Evolutionary conservation across 2,888 invertebrate genomes (phyloP), one percentile per base, ranked within the genome.

Genomic region (Mythimna ferrago): DNA sequence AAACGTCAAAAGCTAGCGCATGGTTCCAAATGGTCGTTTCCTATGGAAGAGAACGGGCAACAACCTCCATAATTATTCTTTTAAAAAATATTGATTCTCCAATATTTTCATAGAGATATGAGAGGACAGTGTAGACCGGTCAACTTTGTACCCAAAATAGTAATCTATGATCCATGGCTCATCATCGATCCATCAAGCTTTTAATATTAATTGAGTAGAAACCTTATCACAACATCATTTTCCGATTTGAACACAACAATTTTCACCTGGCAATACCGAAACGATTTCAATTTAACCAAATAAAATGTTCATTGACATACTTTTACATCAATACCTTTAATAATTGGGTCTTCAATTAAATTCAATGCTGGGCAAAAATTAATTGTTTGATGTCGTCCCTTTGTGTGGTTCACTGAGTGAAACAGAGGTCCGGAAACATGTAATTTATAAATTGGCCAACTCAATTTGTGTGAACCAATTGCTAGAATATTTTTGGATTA

Each of bases 371-470:
- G 66, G 32, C n/a, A 71, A 74, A 81, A 79, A 72, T 66, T 76
- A 71, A 74, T 73, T 76, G 73, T 79, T 84, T 73, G 73, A 79
- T 78, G 67, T 78, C 69, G 62, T 70, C 68, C 67, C 56, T 76
- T 83, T 84, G 71, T 84, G 62, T 71, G 76, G 60, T 60, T 9
- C 64, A 56, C 6, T 62, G 51, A 80, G 76, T 70, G 38, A 70
- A 63, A 72, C 56, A 60, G 35, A 73, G 56, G 56, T 41, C n/a
- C 35, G 62, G n/a, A 66, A 79, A 67, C 51, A 44, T 66, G 67
- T 79, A 56, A 82, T 83, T 79, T 78, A 21, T 64, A 78, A 82
- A 78, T 78, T 72, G 73, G 60, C 10, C 64, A 77, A 82, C 56
- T 69, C 73, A 73, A 82, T 79, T 69, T 32, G 53, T 26, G 53